Conservation (phyloP, 2,888 invertebrate species). For the Theodoxus fluviatilis region DNA sequence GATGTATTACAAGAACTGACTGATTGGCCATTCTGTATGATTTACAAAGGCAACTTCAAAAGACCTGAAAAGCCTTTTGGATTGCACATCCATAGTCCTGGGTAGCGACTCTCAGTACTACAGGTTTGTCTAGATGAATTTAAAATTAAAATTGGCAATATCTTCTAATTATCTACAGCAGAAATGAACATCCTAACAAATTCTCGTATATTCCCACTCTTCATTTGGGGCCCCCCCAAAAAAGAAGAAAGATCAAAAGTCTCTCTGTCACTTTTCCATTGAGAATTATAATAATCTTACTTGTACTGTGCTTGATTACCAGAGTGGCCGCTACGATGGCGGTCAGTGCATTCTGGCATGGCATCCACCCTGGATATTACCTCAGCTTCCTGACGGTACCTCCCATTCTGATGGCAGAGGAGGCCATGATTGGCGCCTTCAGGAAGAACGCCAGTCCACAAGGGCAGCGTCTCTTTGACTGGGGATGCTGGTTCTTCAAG, state of each 20-base stretch:
- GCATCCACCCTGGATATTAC: conserved; percentile 91
- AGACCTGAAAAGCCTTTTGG: too few species aligned
- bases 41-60: too few species aligned
- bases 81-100: too few species aligned
- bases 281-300: not conserved
- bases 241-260: not conserved
- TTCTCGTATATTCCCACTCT: too few species aligned
- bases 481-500: conserved; percentile 80
- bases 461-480: conserved; percentile 72
- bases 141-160: too few species aligned
- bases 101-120: too few species aligned
- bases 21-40: too few species aligned
- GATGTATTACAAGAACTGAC: too few species aligned
- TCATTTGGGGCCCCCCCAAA: too few species aligned
- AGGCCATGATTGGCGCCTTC: conserved; percentile 74
- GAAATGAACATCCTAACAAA: too few species aligned
- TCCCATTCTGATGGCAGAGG: conserved; percentile 87
- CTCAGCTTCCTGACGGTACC: conserved; percentile 90
- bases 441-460: conserved; percentile 67
- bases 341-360: conserved; percentile 95
- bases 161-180: too few species aligned
- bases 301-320: conserved; percentile 32
- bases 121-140: too few species aligned
- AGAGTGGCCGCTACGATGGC: conserved; percentile 77
- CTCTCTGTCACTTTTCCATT: not conserved